Evolutionary conservation across 1,140 invertebrate genomes (phyloP), one percentile per base, ranked within the genome.

Genomic region (Polyergus mexicanus): DNA sequence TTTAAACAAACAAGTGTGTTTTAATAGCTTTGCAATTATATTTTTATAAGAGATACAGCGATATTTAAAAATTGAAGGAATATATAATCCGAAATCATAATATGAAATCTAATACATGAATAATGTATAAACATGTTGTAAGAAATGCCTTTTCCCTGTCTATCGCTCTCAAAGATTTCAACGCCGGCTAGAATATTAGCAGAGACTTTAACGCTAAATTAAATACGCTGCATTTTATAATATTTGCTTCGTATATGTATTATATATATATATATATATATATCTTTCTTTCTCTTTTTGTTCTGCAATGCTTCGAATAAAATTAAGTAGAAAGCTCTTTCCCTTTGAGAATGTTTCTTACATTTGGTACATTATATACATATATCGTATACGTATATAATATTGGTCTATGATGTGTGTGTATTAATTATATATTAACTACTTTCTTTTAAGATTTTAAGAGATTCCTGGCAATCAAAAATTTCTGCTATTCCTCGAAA

Each of bases 121-220:
- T 51, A 71, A 60, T 41, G 7, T 60, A 75, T 32, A 19, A 7
- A 41, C 1, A 75, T 56, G 54, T 10, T 38, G 7, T 16, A 38
- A 41, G 16, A 25, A 38, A 38, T 25, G 32, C 5, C 3, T 19
- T 58, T 1, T 63, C 44, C 1, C 28, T 41, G 4, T 1, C 63
- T 74, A 13, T 32, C 13, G 41, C 1, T 25, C 25, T 54, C 13
- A 66, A 35, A 80, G 47, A 80, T 80, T 69, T 80, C 44, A 69
- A 80, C 22, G 63, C 32, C n/a, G 25, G 2, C 16, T 62, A 66
- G n/a, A 28, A 38, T 38, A 38, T 69, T 25, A 10, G 5, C 13
- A 16, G 76, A 47, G 47, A 80, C 22, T 68, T 80, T 35, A 68
- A 80, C 3, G 63, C 44, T 56, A 38, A 13, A 13, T 41, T 0